Evolutionary conservation across 2,113 vertebrate genomes (phyloP), one percentile per base, ranked within the genome.

Genomic region (Circaetus gallicus): DNA sequence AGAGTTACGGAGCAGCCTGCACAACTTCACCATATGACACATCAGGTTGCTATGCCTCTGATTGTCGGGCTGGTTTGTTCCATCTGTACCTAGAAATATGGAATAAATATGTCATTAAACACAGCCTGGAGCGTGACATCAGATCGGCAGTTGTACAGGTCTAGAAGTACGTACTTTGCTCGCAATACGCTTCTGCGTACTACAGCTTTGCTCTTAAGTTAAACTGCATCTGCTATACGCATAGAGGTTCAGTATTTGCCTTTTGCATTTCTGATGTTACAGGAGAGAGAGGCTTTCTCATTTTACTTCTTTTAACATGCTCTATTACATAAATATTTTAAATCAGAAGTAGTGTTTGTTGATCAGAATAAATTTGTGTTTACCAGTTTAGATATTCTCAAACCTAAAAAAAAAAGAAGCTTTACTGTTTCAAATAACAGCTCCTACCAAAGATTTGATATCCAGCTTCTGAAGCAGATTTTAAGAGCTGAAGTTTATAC

Each of bases 11-110:
- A 94, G 53, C 81, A 78, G 76, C 89, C 73, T 28, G 10, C 53
- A 16, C 42, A 70, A 29, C 85, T 89, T 86, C 34, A 14, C 36
- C 21, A 1, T 31, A 34, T 93, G 74, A 96, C 56, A 43, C 53
- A 77, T 59, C 36, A 55, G 65, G 69, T 89, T 93, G 80, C 61
- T 86, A 69, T 84, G 93, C 65, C 59, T 81, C 42, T 87, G 82
- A 86, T 92, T 84, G 76, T 78, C 4, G 16, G 80, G 63, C 77
- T 89, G 86, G 42, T 74, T 93, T 86, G 32, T 89, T 92, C 93
- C 77, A 86, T 94, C 34, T 76, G 52, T 42, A 66, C 40, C 59
- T 91, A 92, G 91, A 84, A 93, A 91, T 87, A 81, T n/a, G 80
- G 72, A 83, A 81, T 86, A 81, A 86, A 77, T 90, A 62, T 50